phyloP scores from a whole-genome alignment of 1,140 invertebrate species.

The Streblospio benedicti region DNA sequence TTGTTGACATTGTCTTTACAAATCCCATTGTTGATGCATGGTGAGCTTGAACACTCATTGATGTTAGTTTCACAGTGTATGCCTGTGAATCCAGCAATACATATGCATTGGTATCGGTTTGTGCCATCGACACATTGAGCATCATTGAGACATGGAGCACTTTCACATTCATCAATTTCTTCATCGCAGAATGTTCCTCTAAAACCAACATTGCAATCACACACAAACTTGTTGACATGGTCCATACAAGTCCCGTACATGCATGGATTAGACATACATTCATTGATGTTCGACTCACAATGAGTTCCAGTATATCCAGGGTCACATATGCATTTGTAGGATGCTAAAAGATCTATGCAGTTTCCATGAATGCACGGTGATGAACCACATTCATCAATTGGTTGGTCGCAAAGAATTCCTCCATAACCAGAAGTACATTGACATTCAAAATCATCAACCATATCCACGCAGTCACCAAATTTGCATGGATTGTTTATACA shows the following conservation, averaged over 20 bases:
- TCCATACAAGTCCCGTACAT: neutral
- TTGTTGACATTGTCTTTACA: slow-evolving; percentile 64
- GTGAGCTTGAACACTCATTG: slow-evolving; percentile 15
- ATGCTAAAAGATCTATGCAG: neutral
- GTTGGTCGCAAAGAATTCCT: neutral
- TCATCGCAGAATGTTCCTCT: neutral
- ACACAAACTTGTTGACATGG: neutral
- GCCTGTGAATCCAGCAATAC: neutral
- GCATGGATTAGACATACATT: no score
- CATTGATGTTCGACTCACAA: neutral
- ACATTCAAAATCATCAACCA: no score
- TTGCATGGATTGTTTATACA: no score
- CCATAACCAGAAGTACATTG: neutral
- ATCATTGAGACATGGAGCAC: neutral
- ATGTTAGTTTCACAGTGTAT: slow-evolving; percentile 11
- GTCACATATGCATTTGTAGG: neutral
- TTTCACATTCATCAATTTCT: neutral
- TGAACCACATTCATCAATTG: neutral
- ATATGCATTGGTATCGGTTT: neutral
- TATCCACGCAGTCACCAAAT: no score
- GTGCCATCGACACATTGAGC: neutral
- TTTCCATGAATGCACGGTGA: neutral
- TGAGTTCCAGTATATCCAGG: neutral
- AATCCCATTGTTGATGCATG: slow-evolving; percentile 81
- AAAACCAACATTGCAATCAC: neutral